These are phyloP conservation scores for Erethizon dorsatum DNA, from an alignment of 2,797 vertebrate species.

Conservation along the genomic window DNA sequence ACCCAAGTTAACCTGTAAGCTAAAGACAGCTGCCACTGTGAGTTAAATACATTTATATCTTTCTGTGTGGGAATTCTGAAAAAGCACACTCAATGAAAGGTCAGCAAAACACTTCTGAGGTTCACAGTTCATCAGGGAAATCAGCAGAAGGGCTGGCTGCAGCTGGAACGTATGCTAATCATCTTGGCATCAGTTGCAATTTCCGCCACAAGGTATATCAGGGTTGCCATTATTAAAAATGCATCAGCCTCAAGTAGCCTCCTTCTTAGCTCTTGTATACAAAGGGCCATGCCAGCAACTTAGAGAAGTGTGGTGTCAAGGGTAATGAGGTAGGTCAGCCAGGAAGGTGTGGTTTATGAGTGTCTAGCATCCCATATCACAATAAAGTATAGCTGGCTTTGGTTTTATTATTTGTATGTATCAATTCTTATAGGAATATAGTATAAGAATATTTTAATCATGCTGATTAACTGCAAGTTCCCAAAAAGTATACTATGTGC, in stretches of 20 bases:
- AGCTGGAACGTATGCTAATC: slow-evolving; percentile 88
- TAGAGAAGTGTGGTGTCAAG: slow-evolving; percentile 65
- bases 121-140: slow-evolving; percentile 89
- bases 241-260: slow-evolving; percentile 75
- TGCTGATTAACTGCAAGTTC: not conserved
- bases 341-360: not conserved
- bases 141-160: slow-evolving; percentile 84
- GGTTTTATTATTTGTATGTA: not conserved
- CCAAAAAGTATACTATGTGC: not conserved
- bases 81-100: slow-evolving; percentile 84
- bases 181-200: slow-evolving; percentile 79
- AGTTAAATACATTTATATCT: slow-evolving; percentile 81
- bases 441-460: not conserved
- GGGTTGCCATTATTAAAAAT: slow-evolving; percentile 83
- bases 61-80: slow-evolving; percentile 81
- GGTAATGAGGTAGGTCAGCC: slow-evolving; percentile 24
- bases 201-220: slow-evolving; percentile 81
- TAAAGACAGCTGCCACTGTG: slow-evolving; percentile 80
- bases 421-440: not conserved
- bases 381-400: not conserved
- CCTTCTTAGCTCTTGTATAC: slow-evolving; percentile 79
- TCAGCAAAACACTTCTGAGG: slow-evolving; percentile 85
- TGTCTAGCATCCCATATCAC: not conserved
- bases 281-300: slow-evolving; percentile 61
- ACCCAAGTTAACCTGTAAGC: slow-evolving; percentile 80